Evolutionary conservation across 2,888 invertebrate species (phyloP).

Genomic region (Calameuta idolon): DNA sequence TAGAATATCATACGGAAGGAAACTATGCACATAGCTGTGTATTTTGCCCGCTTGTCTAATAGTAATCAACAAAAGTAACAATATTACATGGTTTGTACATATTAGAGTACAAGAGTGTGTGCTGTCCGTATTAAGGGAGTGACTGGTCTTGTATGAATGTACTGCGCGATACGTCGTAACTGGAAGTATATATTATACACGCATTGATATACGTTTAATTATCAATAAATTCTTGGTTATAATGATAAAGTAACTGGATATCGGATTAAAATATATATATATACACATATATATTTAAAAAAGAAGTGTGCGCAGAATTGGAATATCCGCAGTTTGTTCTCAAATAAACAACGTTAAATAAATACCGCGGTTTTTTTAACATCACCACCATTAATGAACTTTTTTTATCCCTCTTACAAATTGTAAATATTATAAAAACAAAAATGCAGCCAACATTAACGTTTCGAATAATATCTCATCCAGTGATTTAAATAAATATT

Average conservation of each 20-base stretch:
- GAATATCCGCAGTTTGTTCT: conserved; percentile 28
- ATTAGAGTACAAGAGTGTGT: conserved; percentile 40
- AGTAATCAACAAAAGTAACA: conserved; percentile 32
- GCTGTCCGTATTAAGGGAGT: conserved; percentile 35
- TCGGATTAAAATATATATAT: conserved; percentile 21
- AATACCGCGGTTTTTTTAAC: not conserved
- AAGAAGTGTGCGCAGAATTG: conserved; percentile 31
- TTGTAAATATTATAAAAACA: not conserved
- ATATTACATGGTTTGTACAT: conserved; percentile 58
- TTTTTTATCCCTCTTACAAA: not conserved
- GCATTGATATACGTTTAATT: conserved; percentile 22
- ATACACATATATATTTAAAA: conserved; percentile 21
- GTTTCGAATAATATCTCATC: not conserved
- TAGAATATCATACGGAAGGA: not conserved
- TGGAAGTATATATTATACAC: conserved; percentile 25
- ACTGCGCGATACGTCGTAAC: conserved; percentile 37
- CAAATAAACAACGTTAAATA: conserved; percentile 29
- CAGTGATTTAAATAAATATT: not conserved
- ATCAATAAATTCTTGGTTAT: conserved; percentile 12
- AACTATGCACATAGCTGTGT: conserved; percentile 34
- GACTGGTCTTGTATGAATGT: conserved; percentile 41
- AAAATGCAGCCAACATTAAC: not conserved
- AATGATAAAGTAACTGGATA: not conserved
- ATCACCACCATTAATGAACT: not conserved
- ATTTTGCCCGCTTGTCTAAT: conserved; percentile 50